A percentile compares a stretch with the other conserved stretches of the same genome.
These are phyloP conservation scores for Cepaea hortensis DNA, from an alignment of 2,888 invertebrate genomes.

Conservation along the genomic window DNA sequence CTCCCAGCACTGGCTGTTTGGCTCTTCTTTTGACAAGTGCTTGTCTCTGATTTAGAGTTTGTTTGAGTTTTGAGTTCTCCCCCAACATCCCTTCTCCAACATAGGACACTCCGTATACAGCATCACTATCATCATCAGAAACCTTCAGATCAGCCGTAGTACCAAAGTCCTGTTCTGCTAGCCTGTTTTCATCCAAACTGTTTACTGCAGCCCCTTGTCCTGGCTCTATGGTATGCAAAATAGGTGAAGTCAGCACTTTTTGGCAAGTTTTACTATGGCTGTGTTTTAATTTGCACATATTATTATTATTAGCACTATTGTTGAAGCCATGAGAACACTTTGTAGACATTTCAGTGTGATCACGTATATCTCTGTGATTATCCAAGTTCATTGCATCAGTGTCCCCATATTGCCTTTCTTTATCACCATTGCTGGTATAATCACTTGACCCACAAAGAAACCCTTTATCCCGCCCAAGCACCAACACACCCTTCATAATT, in stretches of 20 bases:
- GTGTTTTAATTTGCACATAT: neutral
- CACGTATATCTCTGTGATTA: neutral
- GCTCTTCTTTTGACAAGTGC: neutral
- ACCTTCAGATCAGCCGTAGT: neutral
- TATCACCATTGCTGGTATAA: too few species aligned
- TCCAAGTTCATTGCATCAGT: too few species aligned
- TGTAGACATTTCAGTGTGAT: neutral
- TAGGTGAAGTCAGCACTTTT: neutral
- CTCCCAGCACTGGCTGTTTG: neutral
- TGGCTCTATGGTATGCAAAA: neutral
- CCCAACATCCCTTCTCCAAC: neutral
- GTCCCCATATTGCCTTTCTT: too few species aligned
- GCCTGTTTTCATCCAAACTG: too few species aligned
- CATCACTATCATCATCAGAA: neutral
- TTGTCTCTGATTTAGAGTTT: neutral
- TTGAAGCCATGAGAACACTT: too few species aligned
- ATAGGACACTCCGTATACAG: neutral
- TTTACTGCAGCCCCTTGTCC: neutral
- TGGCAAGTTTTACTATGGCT: too few species aligned
- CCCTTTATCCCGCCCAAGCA: constrained; percentile 31
- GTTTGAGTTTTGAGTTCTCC: neutral
- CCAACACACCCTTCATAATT: constrained; percentile 64
- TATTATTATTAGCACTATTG: neutral
- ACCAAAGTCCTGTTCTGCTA: neutral
- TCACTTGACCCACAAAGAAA: neutral